Base-by-base conservation (phyloP, 2,888 invertebrate genomes). In the Belgica antarctica region DNA sequence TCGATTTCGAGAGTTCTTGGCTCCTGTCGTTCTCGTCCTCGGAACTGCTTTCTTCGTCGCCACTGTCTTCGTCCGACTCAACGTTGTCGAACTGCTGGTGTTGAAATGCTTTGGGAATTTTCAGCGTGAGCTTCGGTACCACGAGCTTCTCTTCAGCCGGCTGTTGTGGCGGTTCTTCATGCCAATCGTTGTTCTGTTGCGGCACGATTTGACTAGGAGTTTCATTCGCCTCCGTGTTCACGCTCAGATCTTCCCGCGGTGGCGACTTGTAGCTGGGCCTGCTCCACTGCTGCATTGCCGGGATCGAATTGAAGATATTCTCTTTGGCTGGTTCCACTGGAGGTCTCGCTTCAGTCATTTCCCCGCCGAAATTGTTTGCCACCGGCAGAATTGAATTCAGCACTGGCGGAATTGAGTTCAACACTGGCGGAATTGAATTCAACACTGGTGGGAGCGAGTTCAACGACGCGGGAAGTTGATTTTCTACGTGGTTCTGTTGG, bases 81-180 rank as follows among this genome's bases (percentile, higher is more conserved):
- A 76, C 80, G n/a, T 78, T 78, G 72, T 79, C 78, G 28, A 72
- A 69, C 10, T 72, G 72, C n/a, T 72, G 62, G 27, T 61, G 25
- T 62, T 71, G 80, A 72, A 84, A 83, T 75, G 85, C 84, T 77
- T 85, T 86, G 59, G 86, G 85, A 73, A 86, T 83, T 77, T 87
- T 85, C 24, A 89, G 81, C 73, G 87, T 89, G 70, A 89, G 80
- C 78, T 89, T 89, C 74, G 87, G 88, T 73, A 87, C 86, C 78
- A 78, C 75, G 27, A 79, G 59, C 17, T 70, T 69, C 24, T 66
- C 62, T 57, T 31, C 41, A 3, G 17, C 2, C 2, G 2, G 19
- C 4, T 52, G 17, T 31, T 31, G 34, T 31, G 5, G 34, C 5
- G 17, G 12, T 22, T 52, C 34, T 7, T 10, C 24, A 22, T 22